A percentile compares a stretch with the other conserved stretches of the same genome.
phyloP scores from a whole-genome alignment of 2,888 invertebrate species.

The Pherbina coryleti region DNA sequence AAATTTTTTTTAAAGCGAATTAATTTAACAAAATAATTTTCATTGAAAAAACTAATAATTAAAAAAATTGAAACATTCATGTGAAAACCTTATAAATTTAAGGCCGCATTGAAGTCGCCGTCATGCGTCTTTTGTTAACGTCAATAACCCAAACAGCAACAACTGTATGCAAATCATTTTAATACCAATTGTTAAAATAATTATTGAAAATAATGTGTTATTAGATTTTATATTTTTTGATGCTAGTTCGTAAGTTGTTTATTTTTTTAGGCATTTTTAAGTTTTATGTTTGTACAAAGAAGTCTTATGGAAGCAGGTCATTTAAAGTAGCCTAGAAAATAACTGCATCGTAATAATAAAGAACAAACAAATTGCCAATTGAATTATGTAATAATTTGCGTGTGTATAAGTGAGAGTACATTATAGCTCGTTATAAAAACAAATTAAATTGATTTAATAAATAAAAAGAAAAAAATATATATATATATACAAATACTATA shows the following conservation, averaged over 20 bases:
- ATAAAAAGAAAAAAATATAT: neutral
- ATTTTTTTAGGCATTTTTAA: slow-evolving; percentile 35
- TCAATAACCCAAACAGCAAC: neutral
- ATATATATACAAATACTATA: neutral
- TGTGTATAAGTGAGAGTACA: neutral
- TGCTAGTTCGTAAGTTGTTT: slow-evolving; percentile 50
- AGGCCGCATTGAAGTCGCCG: no score
- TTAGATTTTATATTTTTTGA: slow-evolving; percentile 52
- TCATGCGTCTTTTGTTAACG: neutral
- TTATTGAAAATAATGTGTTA: slow-evolving; percentile 45
- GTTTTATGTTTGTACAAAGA: slow-evolving; percentile 1
- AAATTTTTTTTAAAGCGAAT: neutral
- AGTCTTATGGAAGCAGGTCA: neutral
- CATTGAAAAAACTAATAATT: neutral
- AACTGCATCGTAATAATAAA: neutral
- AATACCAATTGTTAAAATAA: neutral
- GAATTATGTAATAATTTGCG: neutral
- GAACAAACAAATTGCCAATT: slow-evolving; percentile 1
- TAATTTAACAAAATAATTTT: neutral
- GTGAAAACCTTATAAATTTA: neutral
- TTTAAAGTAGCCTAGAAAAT: neutral
- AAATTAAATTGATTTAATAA: neutral
- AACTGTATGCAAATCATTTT: neutral
- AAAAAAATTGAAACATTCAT: neutral
- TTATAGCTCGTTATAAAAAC: neutral